A percentile compares a stretch with the other conserved stretches of the same genome.
Evolutionary conservation across 2,113 vertebrate genomes (phyloP).

Genomic region (Myrmecophaga tridactyla): DNA sequence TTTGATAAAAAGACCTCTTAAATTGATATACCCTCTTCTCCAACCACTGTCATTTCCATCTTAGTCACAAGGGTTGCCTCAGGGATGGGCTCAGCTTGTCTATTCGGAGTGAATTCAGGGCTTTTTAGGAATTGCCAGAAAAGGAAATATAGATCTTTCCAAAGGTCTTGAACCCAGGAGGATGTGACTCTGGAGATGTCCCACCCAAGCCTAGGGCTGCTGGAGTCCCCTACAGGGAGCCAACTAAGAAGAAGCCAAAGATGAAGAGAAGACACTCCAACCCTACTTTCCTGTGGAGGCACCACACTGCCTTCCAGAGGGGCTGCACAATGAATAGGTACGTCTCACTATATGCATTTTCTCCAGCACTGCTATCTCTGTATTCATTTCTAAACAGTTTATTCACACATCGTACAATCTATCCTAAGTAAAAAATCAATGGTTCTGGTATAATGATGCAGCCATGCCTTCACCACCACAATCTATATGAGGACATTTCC

Average conservation of each 20-base stretch:
- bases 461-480: no score
- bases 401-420: no score
- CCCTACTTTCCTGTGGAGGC: no score
- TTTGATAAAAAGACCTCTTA: background rate
- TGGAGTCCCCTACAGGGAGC: background rate
- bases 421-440: no score
- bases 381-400: no score
- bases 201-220: background rate
- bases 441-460: no score
- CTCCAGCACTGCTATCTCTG: no score
- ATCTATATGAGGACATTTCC: no score
- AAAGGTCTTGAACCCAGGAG: background rate
- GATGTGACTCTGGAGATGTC: background rate
- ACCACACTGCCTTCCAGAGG: no score
- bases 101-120: background rate
- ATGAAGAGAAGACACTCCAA: background rate
- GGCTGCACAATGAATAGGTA: no score
- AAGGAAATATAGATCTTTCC: background rate
- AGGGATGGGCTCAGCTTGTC: background rate
- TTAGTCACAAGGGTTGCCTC: background rate
- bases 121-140: background rate
- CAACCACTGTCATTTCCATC: background rate
- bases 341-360: no score
- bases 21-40: background rate
- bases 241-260: background rate